Evolutionary conservation across 2,888 invertebrate genomes (phyloP), one percentile per base, ranked within the genome.

Genomic region (Callinectes sapidus): DNA sequence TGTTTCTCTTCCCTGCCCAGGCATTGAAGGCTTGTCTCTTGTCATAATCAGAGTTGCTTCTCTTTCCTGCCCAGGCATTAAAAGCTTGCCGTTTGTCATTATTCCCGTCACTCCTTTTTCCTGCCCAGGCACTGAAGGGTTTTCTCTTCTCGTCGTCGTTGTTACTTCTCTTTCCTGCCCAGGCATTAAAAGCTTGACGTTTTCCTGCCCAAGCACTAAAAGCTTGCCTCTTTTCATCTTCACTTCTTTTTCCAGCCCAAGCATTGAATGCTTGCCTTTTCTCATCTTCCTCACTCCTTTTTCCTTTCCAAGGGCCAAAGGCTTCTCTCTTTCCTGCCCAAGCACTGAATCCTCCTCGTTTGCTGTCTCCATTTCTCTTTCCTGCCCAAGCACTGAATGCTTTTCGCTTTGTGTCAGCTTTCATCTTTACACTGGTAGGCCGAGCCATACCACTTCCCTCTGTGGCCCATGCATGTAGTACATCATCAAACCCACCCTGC

Each of bases 161-260:
- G n/a, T 1, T 23, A 13, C 87, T 81, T 89, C 93, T 66, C 39
- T 93, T 92, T 14, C 93, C 93, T 0, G 93, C 93, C 93, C 93
- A 93, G 23, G 93, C 86, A n/a, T 89, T 93, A 48, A 93, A 93
- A 23, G 89, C 88, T 87, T 91, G 35, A 48, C 94, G 77, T 48
- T 94, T 94, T 16, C 94, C 94, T 32, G 94, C 94, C 94, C 94
- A 94, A 0, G 94, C 90, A 55, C 90, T 94, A 87, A 94, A 94
- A 28, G 85, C 81, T 32, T 91, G 92, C 28, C 90, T 71, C 81
- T 91, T 91, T 18, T 93, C 91, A 8, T 39, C 55, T 5, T 85
- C 23, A 61, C 32, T 39, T 81, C 93, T 77, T 55, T 93, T 93
- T n/a, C 91, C 93, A 16, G 93, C 93, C 93, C 93, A 93, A 0